A percentile compares a stretch with the other conserved stretches of the same genome.
phyloP scores from a whole-genome alignment of 2,888 invertebrate species.

The Clusia tigrina region DNA sequence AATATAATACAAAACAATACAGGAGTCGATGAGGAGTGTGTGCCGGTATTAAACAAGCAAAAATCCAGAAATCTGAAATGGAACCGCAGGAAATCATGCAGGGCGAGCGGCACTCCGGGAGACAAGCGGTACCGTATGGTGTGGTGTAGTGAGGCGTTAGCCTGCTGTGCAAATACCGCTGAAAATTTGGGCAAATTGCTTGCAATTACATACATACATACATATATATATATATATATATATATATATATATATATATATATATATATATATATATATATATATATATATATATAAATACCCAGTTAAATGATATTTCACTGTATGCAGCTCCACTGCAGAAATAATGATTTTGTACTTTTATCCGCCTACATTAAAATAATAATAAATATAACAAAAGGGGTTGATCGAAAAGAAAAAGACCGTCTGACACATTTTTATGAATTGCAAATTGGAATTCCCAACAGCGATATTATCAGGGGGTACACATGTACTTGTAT shows the following conservation, averaged over 20 bases:
- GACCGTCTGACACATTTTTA: too few relatives aligned
- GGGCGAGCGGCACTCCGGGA: not conserved
- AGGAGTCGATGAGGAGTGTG: not conserved
- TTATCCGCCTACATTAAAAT: too few relatives aligned
- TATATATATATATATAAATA: too few relatives aligned
- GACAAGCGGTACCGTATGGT: not conserved
- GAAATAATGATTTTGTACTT: too few relatives aligned
- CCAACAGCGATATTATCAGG: too few relatives aligned
- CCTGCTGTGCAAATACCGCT: not conserved
- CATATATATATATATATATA: not conserved
- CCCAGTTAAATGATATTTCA: too few relatives aligned
- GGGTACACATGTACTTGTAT: too few relatives aligned
- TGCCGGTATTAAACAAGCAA: not conserved
- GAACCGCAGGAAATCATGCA: constrained; percentile 12
- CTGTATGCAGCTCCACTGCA: too few relatives aligned
- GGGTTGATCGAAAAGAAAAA: too few relatives aligned
- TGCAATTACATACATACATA: not conserved
- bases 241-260: not conserved
- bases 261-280: too few relatives aligned
- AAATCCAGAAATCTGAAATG: not conserved
- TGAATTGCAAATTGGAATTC: too few relatives aligned
- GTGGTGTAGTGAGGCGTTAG: not conserved
- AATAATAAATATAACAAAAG: too few relatives aligned
- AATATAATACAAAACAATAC: not conserved
- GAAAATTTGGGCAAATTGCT: not conserved